Evolutionary conservation across 2,888 invertebrate genomes (phyloP), one percentile per base, ranked within the genome.

Genomic region (Piscicola geometra): DNA sequence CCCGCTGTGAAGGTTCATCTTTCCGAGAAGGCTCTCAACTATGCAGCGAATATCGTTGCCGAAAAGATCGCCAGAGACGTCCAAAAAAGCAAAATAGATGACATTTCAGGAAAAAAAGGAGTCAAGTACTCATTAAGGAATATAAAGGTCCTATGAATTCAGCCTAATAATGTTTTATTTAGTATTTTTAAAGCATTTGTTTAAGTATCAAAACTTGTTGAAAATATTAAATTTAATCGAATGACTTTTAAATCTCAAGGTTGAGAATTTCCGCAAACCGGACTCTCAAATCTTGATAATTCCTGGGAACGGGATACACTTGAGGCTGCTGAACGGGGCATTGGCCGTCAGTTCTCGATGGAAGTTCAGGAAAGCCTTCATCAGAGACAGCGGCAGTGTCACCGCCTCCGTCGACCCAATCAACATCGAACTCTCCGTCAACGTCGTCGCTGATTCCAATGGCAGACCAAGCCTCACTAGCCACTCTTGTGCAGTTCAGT

Each of bases 391-490:
- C n/a, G 60, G 60, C 25, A 56, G 60, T 25, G 60, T 56, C 15
- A 56, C 9, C 3, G 60, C 60, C n/a, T 15, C n/a, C n/a, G 60
- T 56, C 3, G n/a, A 21, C 60, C 5, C 60, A 25, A 21, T 56
- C 25, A 56, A 56, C 60, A 5, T 56, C 60, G 60, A 56, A 3
- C n/a, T 56, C n/a, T 56, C 60, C 9, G 60, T 56, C 60, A 56
- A 56, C 60, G n/a, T 56, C n/a, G 3, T 15, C 21, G 5, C 60
- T 21, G 60, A 56, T 56, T 56, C 60, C 3, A 56, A 21, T 3
- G 60, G 60, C 60, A 56, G n/a, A 25, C 60, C 60, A 56, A 56
- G 3, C 3, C 21, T 56, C 12, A 56, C 9, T 18, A n/a, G 15
- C 25, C 60, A 56, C n/a, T 56, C 60, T 5, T 56, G 60, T 21